Conservation (phyloP, 2,797 vertebrate species). For the Poecilia wingei region DNA sequence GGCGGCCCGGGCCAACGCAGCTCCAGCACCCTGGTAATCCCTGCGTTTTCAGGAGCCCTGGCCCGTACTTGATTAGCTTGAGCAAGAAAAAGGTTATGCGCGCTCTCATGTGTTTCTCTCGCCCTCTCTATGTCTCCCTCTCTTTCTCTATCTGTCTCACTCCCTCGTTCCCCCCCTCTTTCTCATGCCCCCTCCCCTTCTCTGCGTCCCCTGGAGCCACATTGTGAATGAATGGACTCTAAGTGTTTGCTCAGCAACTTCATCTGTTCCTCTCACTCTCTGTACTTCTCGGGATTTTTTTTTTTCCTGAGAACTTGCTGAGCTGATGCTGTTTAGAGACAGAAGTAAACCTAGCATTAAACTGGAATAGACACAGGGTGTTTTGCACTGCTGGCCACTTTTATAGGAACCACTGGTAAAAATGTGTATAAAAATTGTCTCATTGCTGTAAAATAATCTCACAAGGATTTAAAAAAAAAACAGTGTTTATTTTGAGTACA, state of each 20-base stretch:
- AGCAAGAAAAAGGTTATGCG: slow-evolving; percentile 92
- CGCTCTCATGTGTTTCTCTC: slow-evolving; percentile 69
- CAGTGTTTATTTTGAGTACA: neutral
- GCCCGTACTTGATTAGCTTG: slow-evolving; percentile 99
- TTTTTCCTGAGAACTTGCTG: slow-evolving; percentile 27
- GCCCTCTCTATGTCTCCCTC: slow-evolving; percentile 62
- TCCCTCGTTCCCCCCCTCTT: slow-evolving; percentile 77
- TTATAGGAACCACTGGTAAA: neutral
- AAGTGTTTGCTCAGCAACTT: slow-evolving; percentile 95
- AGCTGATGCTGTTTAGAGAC: neutral
- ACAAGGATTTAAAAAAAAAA: neutral
- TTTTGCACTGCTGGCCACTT: neutral
- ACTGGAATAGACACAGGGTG: neutral
- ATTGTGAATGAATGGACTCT: slow-evolving; percentile 84
- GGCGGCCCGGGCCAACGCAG: slow-evolving; percentile 79
- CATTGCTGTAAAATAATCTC: slow-evolving; percentile 1
- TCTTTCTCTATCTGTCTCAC: slow-evolving; percentile 61
- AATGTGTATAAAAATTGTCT: neutral
- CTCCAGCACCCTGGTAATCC: slow-evolving; percentile 91
- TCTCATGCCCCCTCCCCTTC: slow-evolving; percentile 69
- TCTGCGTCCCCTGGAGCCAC: slow-evolving; percentile 77
- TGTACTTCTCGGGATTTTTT: slow-evolving; percentile 51
- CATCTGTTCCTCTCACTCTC: slow-evolving; percentile 53
- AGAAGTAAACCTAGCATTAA: neutral
- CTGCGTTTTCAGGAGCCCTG: slow-evolving; percentile 98